Percentiles rank a stretch among this genome's conserved stretches.
phyloP scores from a whole-genome alignment of 1,140 invertebrate species.

The Cydia pomonella region DNA sequence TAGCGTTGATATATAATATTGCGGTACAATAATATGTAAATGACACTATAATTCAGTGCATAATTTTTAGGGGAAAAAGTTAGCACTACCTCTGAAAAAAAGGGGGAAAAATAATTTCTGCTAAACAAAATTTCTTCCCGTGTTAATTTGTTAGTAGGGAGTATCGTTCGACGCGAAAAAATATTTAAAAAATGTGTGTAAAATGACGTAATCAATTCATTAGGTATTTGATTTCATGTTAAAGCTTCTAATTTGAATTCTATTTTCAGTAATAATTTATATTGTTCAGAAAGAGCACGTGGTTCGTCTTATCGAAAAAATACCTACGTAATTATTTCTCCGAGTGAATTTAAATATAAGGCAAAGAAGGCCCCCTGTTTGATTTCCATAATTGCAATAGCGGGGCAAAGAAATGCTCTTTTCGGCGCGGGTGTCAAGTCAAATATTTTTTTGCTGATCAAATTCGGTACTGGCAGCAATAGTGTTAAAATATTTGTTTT shows the following conservation, averaged over 20 bases:
- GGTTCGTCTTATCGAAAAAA: background rate
- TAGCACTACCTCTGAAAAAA: too few species aligned
- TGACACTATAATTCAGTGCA: too few species aligned
- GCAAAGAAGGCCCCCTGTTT: conserved; percentile 43
- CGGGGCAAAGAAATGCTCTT: conserved; percentile 55
- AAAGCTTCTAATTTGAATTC: background rate
- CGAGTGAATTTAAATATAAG: conserved; percentile 40
- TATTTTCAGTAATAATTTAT: background rate
- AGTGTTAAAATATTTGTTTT: conserved; percentile 14
- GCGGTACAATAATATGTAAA: too few species aligned
- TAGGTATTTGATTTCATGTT: too few species aligned
- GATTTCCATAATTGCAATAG: conserved; percentile 63
- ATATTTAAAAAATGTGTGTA: too few species aligned
- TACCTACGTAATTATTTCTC: conserved; percentile 27
- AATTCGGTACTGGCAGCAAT: conserved; percentile 46
- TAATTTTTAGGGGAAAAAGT: too few species aligned
- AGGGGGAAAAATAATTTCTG: too few species aligned
- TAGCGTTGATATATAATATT: too few species aligned
- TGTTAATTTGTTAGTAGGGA: too few species aligned
- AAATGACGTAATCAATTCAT: too few species aligned
- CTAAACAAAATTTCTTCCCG: too few species aligned
- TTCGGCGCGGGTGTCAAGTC: conserved; percentile 51
- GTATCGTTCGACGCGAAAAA: too few species aligned
- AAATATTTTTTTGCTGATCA: conserved; percentile 54
- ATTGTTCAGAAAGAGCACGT: background rate